Evolutionary conservation across 2,797 vertebrate genomes (phyloP).

Genomic region (Lepilemur septentrionalis): DNA sequence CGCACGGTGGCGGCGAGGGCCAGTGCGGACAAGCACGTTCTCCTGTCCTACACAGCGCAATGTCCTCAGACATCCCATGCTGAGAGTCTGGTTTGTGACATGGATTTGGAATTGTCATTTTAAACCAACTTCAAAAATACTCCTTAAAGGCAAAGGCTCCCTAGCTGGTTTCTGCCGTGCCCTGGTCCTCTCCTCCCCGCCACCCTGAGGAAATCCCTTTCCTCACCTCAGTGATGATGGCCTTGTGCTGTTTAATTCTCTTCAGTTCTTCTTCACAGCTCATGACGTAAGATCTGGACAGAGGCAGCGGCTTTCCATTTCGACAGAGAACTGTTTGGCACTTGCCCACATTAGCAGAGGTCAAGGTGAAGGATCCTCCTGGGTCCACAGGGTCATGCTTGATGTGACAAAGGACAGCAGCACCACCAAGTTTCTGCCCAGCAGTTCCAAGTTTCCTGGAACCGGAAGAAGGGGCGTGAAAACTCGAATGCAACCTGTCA

Average conservation of each 20-base stretch:
- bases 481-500: background rate
- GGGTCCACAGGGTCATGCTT: conserved; percentile 95
- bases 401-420: conserved; percentile 97
- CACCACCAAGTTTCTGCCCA: conserved; percentile 96
- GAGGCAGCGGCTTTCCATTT: conserved; percentile 92
- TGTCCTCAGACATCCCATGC: no score
- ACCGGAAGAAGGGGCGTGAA: background rate
- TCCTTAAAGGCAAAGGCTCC: background rate
- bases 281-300: conserved; percentile 93
- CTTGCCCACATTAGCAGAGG: conserved; percentile 94
- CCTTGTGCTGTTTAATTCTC: conserved; percentile 94
- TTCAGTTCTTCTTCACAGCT: conserved; percentile 93
- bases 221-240: conserved; percentile 96
- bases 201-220: background rate
- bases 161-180: background rate
- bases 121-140: background rate
- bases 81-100: background rate
- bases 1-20: background rate
- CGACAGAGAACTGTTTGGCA: conserved; percentile 95
- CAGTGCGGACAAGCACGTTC: fast-evolving
- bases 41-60: no score
- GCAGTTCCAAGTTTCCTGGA: conserved; percentile 97
- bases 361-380: conserved; percentile 94
- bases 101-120: background rate
- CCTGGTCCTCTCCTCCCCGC: background rate